Base-by-base conservation (phyloP, 2,113 vertebrate genomes). In the Carassius carassius region DNA sequence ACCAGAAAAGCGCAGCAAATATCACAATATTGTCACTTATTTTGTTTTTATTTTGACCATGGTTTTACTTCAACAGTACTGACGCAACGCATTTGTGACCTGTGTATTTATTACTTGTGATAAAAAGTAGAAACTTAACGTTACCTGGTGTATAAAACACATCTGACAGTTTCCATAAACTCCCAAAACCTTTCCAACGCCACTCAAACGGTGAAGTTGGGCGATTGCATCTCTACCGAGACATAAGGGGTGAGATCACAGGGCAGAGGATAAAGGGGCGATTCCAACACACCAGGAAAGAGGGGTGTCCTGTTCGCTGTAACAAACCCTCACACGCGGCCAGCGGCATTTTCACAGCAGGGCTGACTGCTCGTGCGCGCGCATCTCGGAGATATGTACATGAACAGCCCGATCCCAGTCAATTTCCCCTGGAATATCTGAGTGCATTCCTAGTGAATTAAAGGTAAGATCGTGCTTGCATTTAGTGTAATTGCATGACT, bases 371-470 rank as follows among this genome's bases (percentile, higher is more conserved):
- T 51, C 10, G 49, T 67, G 17, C 19, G 10, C 82, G 32, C 72
- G 32, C 65, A 67, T 77, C 29, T 56, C 23, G 69, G 76, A 81
- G 60, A 83, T 84, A 81, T 86, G 67, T 62, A 83, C 56, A 82
- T 81, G 84, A 83, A 62, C 63, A 56, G 16, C 35, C 17, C 11
- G 1, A 44, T 51, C 21, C 9, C 29, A 19, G 12, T 35, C 77
- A 73, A 23, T 32, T 47, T 49, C 77, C 49, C 44, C 10, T 37
- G 78, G 84, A 73, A 35, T 83, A 87, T 83, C 41, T 54, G 29
- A 85, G 76, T 69, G 56, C 21, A 29, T 83, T 25, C 51, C 77
- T 69, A 29, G 37, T 12, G 14, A 49, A 65, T 44, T 77, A 1
- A 51, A 69, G 84, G 88, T 89, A 81, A 87, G 81, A 63, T 3